Evolutionary conservation across 1,140 invertebrate species (phyloP).

Genomic region (Pomacea maculata): DNA sequence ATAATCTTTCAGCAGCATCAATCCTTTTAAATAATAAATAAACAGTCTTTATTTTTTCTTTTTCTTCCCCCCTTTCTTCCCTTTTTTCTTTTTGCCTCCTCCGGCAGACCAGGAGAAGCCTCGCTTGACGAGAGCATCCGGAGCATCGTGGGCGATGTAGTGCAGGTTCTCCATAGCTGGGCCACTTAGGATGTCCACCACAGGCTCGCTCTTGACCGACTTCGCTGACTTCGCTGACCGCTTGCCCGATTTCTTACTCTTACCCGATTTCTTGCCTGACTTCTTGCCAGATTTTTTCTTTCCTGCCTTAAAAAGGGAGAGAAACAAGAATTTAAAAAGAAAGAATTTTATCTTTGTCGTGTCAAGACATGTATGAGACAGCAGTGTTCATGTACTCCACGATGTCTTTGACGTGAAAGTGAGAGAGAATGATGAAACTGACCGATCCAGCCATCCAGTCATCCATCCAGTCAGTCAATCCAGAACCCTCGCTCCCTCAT

Average conservation of each 20-base stretch:
- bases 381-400: no score
- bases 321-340: background rate
- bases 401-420: no score
- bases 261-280: constrained; percentile 54
- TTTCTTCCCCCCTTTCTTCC: constrained; percentile 41
- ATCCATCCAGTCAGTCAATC: no score
- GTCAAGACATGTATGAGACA: no score
- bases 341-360: background rate
- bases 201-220: constrained; percentile 44
- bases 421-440: no score
- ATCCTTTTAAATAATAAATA: background rate
- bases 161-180: constrained; percentile 60
- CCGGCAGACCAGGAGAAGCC: constrained; percentile 53
- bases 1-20: background rate
- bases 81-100: constrained; percentile 44
- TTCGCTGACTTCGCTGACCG: constrained; percentile 38
- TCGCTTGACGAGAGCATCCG: constrained; percentile 53
- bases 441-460: no score
- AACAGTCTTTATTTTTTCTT: constrained; percentile 37
- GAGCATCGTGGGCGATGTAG: constrained; percentile 56
- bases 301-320: constrained; percentile 12
- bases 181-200: constrained; percentile 50
- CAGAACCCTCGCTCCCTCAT: no score
- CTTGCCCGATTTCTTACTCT: constrained; percentile 53
- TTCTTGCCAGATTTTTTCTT: constrained; percentile 44